Base-by-base conservation (phyloP, 2,888 invertebrate species). In the Eucera pruinosa region DNA sequence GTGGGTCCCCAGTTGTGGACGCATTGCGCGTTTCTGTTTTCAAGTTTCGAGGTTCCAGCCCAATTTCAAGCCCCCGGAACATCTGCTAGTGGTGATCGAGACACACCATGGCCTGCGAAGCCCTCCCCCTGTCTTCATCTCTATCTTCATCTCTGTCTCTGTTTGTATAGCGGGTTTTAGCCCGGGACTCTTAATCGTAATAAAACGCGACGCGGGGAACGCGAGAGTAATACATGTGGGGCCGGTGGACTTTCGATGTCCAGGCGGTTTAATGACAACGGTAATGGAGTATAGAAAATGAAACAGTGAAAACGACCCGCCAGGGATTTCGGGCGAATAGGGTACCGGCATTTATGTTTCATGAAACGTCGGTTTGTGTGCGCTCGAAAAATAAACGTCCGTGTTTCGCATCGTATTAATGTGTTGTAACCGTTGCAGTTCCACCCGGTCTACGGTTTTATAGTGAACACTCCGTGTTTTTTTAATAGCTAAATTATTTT, bases 331-430 rank as follows among this genome's bases (percentile, higher is more conserved):
- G 71, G 75, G 62, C 58, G 67, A 80, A 66, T 55, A 5, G 58
- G 74, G 70, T 66, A 55, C 43, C 69, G 68, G 72, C 71, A 67
- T 83, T 83, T 83, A 79, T 62, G 79, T 70, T 71, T 79, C 69
- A 52, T 64, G 76, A 76, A 64, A 81, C 61, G 75, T 65, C 64
- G 57, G 61, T 54, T 67, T 61, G 39, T 72, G 61, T 48, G 23
- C 25, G 48, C 60, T 75, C 72, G 75, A 58, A 78, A 43, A 83
- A 64, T 41, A 61, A 73, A 60, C 61, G 72, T 78, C 72, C 75
- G n/a, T n/a, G 58, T 62, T 60, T 78, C 60, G 78, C 71, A 69
- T 48, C 58, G 68, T 13, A 60, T 62, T 41, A 57, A 76, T 55
- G 57, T 61, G 27, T 43, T 39, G 4, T 68, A 60, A 65, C 81